Conservation (phyloP, 2,888 invertebrate genomes). For the Leistus spinibarbis region DNA sequence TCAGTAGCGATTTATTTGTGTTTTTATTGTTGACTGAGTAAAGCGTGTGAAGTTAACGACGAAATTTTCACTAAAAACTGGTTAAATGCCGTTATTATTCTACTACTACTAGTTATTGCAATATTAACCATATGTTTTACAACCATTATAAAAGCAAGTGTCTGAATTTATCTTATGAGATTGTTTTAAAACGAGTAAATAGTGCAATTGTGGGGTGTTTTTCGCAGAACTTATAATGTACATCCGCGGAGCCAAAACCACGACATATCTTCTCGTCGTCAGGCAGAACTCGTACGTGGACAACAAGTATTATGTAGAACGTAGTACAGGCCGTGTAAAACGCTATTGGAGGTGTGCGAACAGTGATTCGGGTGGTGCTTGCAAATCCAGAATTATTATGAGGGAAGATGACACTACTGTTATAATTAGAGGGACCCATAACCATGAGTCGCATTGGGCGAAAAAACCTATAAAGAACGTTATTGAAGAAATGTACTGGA, state of each 20-base stretch:
- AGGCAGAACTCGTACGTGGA: background rate
- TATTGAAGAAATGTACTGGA: background rate
- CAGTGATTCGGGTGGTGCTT: background rate
- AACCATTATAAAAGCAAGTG: too few species aligned
- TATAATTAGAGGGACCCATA: background rate
- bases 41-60: too few species aligned
- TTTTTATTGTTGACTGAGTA: too few species aligned
- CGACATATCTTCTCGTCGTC: background rate
- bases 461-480: background rate
- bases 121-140: too few species aligned
- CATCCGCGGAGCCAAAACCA: background rate
- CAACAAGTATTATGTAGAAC: background rate
- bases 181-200: background rate
- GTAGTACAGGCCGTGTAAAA: background rate
- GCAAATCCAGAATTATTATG: background rate
- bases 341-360: background rate
- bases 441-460: background rate
- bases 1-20: too few species aligned
- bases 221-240: background rate
- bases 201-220: background rate
- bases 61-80: too few species aligned
- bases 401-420: background rate
- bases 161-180: background rate
- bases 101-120: too few species aligned
- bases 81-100: too few species aligned